These are phyloP conservation scores for Microplitis manilae DNA, from an alignment of 2,888 invertebrate species.

Conservation along the genomic window DNA sequence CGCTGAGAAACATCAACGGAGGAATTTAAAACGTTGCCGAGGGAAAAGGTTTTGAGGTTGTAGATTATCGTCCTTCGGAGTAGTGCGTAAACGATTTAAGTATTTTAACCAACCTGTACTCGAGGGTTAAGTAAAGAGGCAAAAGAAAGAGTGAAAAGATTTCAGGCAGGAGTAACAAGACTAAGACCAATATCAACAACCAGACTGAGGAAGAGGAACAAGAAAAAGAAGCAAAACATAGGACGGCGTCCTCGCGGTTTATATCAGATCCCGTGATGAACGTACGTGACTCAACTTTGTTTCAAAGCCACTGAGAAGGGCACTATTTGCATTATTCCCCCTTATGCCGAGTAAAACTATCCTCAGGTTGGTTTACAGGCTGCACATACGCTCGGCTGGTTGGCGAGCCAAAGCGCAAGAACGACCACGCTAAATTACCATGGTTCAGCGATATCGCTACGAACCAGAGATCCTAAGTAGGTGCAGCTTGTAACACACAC, in stretches of 20 bases:
- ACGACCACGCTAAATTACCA: constrained; percentile 48
- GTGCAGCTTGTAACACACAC: constrained; percentile 42
- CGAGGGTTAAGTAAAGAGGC: not conserved
- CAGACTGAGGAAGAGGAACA: constrained; percentile 17
- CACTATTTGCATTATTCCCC: constrained; percentile 44
- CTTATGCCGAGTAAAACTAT: constrained; percentile 21
- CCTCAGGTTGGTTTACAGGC: constrained; percentile 9
- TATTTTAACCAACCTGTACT: not conserved
- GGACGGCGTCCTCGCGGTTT: constrained; percentile 32
- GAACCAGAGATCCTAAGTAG: constrained; percentile 46
- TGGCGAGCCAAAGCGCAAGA: constrained; percentile 35
- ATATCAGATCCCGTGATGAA: constrained; percentile 47
- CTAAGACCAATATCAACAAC: not conserved
- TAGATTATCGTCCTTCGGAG: not conserved
- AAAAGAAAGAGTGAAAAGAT: constrained; percentile 1
- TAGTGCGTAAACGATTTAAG: not conserved
- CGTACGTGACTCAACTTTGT: constrained; percentile 47
- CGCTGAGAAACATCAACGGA: not conserved
- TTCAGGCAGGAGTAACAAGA: not conserved
- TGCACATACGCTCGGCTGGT: constrained; percentile 28
- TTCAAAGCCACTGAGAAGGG: constrained; percentile 37
- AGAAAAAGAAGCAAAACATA: constrained; percentile 19
- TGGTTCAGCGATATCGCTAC: constrained; percentile 48
- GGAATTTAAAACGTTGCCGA: not conserved
- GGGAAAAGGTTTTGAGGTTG: not conserved